phyloP scores from a whole-genome alignment of 2,113 vertebrate genomes.

The Hippocampus guttulatus region DNA sequence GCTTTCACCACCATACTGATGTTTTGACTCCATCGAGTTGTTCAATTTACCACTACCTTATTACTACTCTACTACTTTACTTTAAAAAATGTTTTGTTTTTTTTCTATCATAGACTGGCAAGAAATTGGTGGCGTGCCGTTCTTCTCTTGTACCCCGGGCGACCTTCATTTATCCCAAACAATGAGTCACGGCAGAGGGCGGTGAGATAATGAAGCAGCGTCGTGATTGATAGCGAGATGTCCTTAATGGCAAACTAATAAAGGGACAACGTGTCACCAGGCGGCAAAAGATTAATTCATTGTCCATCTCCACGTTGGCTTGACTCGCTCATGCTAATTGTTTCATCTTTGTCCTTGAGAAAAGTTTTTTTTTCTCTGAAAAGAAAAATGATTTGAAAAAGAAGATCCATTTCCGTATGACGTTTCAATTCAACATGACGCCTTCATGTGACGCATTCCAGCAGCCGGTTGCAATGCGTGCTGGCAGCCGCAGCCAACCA shows the following conservation, averaged over 20 bases:
- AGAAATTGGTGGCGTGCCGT: not conserved
- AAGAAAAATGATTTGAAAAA: slow-evolving; percentile 2
- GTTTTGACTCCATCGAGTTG: no score
- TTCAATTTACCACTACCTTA: no score
- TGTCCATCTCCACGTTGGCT: slow-evolving; percentile 40
- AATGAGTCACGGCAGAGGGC: slow-evolving; percentile 51
- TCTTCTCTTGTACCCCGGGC: not conserved
- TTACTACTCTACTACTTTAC: no score
- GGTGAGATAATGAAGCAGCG: slow-evolving; percentile 49
- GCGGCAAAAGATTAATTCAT: slow-evolving; percentile 54
- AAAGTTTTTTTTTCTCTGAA: slow-evolving; percentile 29
- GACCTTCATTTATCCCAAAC: slow-evolving; percentile 28
- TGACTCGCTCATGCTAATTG: slow-evolving; percentile 31
- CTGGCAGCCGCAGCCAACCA: no score
- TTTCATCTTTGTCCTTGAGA: slow-evolving; percentile 45
- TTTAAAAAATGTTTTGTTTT: no score
- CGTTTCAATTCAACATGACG: no score
- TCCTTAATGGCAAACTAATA: slow-evolving; percentile 63
- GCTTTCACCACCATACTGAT: no score
- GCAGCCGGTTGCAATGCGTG: no score
- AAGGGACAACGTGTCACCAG: slow-evolving; percentile 46
- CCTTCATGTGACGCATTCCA: no score
- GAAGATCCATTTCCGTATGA: no score
- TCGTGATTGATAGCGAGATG: slow-evolving; percentile 63
- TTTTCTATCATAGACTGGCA: not conserved